Percentiles rank a stretch among this genome's conserved stretches.
phyloP scores from a whole-genome alignment of 1,140 invertebrate species.

The Aethina tumida region DNA sequence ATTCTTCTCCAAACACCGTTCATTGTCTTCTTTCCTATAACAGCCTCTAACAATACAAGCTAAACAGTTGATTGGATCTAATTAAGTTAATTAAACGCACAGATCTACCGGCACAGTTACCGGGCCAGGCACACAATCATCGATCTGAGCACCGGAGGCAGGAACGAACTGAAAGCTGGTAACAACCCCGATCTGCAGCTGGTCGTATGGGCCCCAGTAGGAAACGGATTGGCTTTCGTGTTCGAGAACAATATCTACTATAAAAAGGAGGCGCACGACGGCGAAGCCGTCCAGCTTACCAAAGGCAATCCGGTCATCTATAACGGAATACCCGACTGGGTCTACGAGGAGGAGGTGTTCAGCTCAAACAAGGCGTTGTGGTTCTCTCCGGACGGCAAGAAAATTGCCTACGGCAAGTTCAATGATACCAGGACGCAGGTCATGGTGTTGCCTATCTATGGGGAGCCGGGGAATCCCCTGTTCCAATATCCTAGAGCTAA shows the following conservation, averaged over 20 bases:
- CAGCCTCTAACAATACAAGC: too few species aligned
- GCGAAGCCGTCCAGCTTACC: slow-evolving; percentile 41
- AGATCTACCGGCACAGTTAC: slow-evolving; percentile 49
- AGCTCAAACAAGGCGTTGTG: slow-evolving; percentile 75
- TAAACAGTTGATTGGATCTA: too few species aligned
- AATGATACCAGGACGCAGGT: slow-evolving; percentile 63
- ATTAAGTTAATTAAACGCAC: too few species aligned
- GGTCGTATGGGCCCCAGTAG: slow-evolving; percentile 48
- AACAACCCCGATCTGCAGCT: slow-evolving; percentile 39
- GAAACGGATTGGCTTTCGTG: slow-evolving; percentile 61
- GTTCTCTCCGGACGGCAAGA: slow-evolving; percentile 76
- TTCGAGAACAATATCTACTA: slow-evolving; percentile 75
- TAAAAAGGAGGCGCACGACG: slow-evolving; percentile 29
- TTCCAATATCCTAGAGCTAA: slow-evolving; percentile 58
- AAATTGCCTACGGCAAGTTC: slow-evolving; percentile 73
- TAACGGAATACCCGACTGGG: slow-evolving; percentile 71
- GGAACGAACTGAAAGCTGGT: slow-evolving; percentile 34
- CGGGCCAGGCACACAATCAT: slow-evolving; percentile 46
- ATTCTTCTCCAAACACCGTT: too few species aligned
- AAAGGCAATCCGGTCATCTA: slow-evolving; percentile 53
- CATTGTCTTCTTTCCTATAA: too few species aligned
- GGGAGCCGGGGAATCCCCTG: slow-evolving; percentile 49
- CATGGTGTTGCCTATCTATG: slow-evolving; percentile 57
- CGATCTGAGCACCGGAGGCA: slow-evolving; percentile 38
- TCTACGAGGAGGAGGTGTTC: slow-evolving; percentile 86